phyloP scores from a whole-genome alignment of 1,140 invertebrate genomes.

The Sarcophaga peregrina region DNA sequence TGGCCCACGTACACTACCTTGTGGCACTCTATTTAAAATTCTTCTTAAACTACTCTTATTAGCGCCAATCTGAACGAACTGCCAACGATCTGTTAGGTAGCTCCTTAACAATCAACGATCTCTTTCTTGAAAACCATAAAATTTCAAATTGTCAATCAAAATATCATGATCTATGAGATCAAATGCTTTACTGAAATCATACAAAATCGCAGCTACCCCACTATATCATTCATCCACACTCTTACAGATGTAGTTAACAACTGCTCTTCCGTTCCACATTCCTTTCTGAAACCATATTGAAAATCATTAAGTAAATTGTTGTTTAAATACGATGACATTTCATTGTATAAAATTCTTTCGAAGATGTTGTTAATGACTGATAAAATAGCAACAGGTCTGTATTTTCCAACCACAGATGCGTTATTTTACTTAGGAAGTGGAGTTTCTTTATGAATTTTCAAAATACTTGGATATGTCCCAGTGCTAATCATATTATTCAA shows the following conservation, averaged over 20 bases:
- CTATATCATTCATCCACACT: not conserved
- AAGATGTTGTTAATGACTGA: not conserved
- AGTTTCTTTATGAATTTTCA: not conserved
- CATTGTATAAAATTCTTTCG: not conserved
- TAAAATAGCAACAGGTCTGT: too few species aligned
- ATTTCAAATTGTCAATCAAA: not conserved
- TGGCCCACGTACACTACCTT: too few species aligned
- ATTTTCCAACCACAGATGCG: not conserved
- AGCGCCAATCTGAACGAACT: not conserved
- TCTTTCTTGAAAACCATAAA: too few species aligned
- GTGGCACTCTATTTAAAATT: too few species aligned
- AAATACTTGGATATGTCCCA: too few species aligned
- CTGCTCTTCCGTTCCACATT: not conserved
- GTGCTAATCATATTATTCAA: conserved; percentile 11
- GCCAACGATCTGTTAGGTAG: too few species aligned
- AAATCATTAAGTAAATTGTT: too few species aligned
- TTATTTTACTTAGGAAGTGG: not conserved
- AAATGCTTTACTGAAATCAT: too few species aligned
- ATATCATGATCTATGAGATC: not conserved
- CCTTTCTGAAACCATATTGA: too few species aligned
- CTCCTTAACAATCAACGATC: too few species aligned
- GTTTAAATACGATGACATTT: not conserved
- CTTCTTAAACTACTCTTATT: too few species aligned
- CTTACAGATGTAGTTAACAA: not conserved
- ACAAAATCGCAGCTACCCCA: too few species aligned